Conservation (phyloP, 2,113 vertebrate species). For the Cettia cetti region DNA sequence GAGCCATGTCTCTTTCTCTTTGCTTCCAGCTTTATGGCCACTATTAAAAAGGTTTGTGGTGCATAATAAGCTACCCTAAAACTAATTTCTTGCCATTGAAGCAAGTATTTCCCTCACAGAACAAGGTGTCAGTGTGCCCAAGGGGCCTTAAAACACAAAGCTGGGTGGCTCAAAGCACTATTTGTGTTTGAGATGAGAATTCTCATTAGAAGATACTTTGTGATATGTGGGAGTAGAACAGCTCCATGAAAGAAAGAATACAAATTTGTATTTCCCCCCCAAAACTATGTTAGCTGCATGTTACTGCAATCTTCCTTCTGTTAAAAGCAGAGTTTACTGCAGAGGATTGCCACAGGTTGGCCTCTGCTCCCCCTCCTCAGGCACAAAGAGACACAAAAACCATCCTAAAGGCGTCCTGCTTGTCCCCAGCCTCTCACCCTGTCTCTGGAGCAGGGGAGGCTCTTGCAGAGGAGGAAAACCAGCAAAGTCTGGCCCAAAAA, state of each 20-base stretch:
- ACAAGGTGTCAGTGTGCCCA: neutral
- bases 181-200: neutral
- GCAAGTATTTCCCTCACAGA: neutral
- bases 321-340: neutral
- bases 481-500: neutral
- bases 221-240: neutral
- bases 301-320: neutral
- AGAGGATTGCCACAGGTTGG: neutral
- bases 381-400: neutral
- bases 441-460: neutral
- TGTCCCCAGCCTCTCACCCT: neutral
- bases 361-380: neutral
- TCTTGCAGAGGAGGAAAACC: neutral
- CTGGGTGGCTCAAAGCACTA: neutral
- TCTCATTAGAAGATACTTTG: neutral
- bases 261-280: neutral
- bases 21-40: neutral
- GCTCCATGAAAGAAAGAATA: neutral
- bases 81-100: slow-evolving; percentile 3
- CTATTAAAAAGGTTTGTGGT: neutral
- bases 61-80: neutral
- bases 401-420: neutral
- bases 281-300: neutral
- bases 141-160: neutral
- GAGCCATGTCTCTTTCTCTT: neutral